Evolutionary conservation across 2,113 vertebrate species (phyloP).

Genomic region (Tichodroma muraria): DNA sequence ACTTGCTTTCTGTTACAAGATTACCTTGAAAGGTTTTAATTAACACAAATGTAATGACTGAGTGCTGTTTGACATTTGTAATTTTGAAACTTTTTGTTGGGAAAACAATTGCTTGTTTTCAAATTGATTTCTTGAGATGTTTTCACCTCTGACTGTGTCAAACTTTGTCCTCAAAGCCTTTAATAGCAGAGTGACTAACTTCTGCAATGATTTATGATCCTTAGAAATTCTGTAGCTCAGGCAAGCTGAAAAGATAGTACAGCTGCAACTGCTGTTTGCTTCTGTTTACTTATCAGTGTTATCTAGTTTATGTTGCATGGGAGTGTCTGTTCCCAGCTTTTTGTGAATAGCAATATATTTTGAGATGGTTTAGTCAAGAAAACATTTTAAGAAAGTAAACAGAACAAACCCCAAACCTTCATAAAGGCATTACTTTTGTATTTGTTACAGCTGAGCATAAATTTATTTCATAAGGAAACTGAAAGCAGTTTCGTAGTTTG

Average conservation of each 20-base stretch:
- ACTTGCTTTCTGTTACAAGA: not conserved
- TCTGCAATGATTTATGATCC: not conserved
- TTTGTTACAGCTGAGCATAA: not conserved
- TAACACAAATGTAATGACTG: not conserved
- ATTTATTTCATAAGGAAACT: not conserved
- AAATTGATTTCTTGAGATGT: not conserved
- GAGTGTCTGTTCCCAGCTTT: not conserved
- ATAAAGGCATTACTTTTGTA: not conserved
- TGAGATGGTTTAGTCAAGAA: not conserved
- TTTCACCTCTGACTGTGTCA: not conserved
- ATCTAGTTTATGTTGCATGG: not conserved
- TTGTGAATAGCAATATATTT: not conserved
- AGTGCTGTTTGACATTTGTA: not conserved
- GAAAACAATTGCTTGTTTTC: not conserved
- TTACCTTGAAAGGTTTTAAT: conserved; percentile 12
- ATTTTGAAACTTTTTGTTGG: not conserved
- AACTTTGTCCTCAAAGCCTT: not conserved
- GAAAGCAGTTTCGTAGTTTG: not conserved
- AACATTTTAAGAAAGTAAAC: not conserved
- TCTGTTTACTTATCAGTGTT: not conserved
- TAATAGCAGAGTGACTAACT: not conserved
- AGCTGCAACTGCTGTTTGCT: not conserved
- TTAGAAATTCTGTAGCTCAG: not conserved
- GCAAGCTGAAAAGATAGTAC: not conserved
- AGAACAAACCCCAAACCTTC: not conserved